Evolutionary conservation across 2,113 vertebrate species (phyloP).

Genomic region (Irena cyanogastra): DNA sequence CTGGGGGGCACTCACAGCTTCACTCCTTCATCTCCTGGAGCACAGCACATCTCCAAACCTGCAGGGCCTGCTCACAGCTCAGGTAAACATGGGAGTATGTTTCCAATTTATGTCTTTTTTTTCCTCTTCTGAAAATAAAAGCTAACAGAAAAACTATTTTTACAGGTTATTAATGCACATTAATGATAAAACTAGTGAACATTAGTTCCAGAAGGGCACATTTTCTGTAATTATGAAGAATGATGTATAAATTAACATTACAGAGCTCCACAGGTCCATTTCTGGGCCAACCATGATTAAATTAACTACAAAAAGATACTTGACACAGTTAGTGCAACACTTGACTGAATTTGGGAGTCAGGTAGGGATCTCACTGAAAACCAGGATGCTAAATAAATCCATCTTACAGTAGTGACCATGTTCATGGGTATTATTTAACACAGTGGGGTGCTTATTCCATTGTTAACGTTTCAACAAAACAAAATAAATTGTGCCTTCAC

Average conservation of each 20-base stretch:
- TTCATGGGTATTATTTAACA: neutral
- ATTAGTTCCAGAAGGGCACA: slow-evolving; percentile 4
- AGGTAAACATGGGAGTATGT: neutral
- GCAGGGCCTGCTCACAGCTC: neutral
- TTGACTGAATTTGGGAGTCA: neutral
- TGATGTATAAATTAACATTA: neutral
- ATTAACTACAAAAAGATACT: slow-evolving; percentile 23
- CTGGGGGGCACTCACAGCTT: neutral
- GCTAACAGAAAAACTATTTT: neutral
- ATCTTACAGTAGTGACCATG: neutral
- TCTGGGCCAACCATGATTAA: slow-evolving; percentile 12
- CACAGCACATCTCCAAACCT: neutral
- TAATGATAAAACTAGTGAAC: neutral
- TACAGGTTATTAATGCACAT: neutral
- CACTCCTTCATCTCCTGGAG: neutral
- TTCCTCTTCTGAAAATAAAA: neutral
- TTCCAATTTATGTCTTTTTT: neutral
- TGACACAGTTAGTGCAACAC: neutral
- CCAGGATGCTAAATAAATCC: neutral
- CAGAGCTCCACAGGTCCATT: neutral
- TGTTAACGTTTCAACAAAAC: neutral
- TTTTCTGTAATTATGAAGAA: slow-evolving; percentile 17
- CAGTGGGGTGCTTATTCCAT: neutral
- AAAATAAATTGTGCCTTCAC: neutral
- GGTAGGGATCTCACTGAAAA: neutral